Evolutionary conservation across 2,113 vertebrate species (phyloP).

Genomic region (Vulpes lagopus): DNA sequence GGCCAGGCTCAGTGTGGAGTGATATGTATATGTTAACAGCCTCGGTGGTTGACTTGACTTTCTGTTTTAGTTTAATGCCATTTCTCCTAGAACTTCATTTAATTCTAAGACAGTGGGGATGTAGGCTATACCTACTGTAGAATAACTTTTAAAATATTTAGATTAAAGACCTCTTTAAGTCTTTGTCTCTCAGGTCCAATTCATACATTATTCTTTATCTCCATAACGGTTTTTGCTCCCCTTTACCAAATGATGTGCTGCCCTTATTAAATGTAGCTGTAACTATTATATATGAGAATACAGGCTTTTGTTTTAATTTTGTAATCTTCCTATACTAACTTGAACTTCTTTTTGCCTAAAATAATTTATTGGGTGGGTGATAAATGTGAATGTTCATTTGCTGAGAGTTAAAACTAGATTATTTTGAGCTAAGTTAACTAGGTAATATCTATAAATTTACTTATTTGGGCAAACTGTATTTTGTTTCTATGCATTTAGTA

Average conservation of each 20-base stretch:
- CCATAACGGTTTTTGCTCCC: not conserved
- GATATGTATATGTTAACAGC: not conserved
- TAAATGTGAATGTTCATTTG: not conserved
- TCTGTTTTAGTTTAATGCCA: not conserved
- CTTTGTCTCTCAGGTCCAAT: not conserved
- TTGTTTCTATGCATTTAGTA: not conserved
- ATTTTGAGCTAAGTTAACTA: not conserved
- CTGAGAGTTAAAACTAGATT: not conserved
- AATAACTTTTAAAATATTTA: not conserved
- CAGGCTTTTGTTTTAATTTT: conserved; percentile 4
- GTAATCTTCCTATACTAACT: not conserved
- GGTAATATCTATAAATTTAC: not conserved
- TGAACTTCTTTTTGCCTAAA: not conserved
- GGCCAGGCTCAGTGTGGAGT: not conserved
- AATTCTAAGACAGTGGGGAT: not conserved
- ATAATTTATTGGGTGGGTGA: not conserved
- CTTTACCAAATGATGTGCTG: not conserved
- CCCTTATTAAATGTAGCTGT: not conserved
- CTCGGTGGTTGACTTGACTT: not conserved
- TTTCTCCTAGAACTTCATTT: not conserved
- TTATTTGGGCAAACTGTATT: not conserved
- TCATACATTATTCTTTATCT: not conserved
- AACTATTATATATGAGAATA: not conserved
- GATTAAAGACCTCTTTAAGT: not conserved
- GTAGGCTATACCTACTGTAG: not conserved